Evolutionary conservation across 2,888 invertebrate species (phyloP).

Genomic region (Nymphalis c-album): DNA sequence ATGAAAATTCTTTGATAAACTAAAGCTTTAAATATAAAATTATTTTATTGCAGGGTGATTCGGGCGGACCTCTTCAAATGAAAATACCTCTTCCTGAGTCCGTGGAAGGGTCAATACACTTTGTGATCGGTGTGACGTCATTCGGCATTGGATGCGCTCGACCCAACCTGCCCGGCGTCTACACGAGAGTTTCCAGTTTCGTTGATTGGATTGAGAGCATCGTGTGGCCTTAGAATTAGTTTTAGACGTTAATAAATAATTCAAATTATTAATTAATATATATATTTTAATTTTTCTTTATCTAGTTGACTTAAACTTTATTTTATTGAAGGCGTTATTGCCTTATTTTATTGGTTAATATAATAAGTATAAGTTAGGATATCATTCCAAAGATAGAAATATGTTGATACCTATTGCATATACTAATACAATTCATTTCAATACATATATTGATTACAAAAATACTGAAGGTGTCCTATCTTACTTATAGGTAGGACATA

Average conservation of each 20-base stretch:
- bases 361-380: too few relatives aligned
- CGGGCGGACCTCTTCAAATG: constrained; percentile 85
- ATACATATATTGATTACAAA: too few relatives aligned
- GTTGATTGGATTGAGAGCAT: constrained; percentile 61
- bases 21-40: not conserved
- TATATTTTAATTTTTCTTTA: too few relatives aligned
- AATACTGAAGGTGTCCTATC: too few relatives aligned
- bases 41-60: constrained; percentile 81
- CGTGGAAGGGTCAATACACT: constrained; percentile 49
- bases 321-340: too few relatives aligned
- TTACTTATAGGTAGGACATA: too few relatives aligned
- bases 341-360: too few relatives aligned
- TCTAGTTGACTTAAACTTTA: too few relatives aligned
- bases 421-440: too few relatives aligned
- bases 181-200: constrained; percentile 59
- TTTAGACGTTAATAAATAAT: not conserved
- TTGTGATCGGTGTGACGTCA: constrained; percentile 63
- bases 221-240: constrained; percentile 51
- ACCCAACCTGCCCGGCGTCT: constrained; percentile 57
- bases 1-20: not conserved
- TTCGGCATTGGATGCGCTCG: constrained; percentile 61
- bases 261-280: not conserved
- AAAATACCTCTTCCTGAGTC: constrained; percentile 43
- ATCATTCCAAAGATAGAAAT: too few relatives aligned
- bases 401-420: too few relatives aligned